A percentile compares a stretch with the other conserved stretches of the same genome.
Conservation (phyloP, 2,113 vertebrate species). For the Macrotus californicus region DNA sequence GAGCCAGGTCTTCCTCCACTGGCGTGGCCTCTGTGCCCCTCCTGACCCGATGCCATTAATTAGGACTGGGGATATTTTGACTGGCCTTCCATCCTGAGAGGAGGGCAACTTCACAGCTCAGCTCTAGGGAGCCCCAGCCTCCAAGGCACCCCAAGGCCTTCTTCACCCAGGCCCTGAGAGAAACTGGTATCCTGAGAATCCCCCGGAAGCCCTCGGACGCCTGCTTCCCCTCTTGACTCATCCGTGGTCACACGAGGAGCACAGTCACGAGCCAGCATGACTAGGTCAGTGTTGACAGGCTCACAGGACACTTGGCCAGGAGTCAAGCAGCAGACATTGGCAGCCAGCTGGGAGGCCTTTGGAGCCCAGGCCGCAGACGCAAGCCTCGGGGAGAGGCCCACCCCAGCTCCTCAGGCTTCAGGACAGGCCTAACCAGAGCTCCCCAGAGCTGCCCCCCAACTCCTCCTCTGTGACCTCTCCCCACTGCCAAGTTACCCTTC, state of each 20-base stretch:
- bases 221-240: conserved; percentile 56
- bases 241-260: conserved; percentile 12
- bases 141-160: not conserved
- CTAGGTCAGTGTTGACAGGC: not conserved
- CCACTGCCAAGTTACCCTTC: not conserved
- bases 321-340: not conserved
- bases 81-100: not conserved
- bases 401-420: not conserved
- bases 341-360: not conserved
- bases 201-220: not conserved
- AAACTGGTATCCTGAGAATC: not conserved
- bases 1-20: not conserved
- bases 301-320: not conserved
- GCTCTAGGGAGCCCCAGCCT: not conserved
- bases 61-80: not conserved
- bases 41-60: not conserved
- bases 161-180: not conserved
- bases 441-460: not conserved
- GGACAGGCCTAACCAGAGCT: not conserved
- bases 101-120: not conserved
- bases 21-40: not conserved
- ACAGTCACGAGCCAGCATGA: conserved; percentile 31
- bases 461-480: not conserved
- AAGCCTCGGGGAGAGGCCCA: not conserved
- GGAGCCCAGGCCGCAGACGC: not conserved